phyloP scores from a whole-genome alignment of 2,113 vertebrate species.

The Taxidea taxus region DNA sequence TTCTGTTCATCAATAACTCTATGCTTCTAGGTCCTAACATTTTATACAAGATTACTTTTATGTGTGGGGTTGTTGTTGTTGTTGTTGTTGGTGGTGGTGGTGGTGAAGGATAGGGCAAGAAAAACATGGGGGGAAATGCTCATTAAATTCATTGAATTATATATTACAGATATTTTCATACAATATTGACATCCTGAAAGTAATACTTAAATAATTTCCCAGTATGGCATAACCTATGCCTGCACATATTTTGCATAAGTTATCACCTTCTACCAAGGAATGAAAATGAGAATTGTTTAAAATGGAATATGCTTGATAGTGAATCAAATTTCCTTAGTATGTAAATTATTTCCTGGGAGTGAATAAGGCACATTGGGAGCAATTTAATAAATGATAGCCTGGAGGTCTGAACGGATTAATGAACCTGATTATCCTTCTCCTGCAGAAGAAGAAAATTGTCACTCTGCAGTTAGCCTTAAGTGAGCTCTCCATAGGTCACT shows the following conservation, averaged over 20 bases:
- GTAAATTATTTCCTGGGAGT: constrained; percentile 77
- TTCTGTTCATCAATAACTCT: not conserved
- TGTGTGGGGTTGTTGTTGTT: not conserved
- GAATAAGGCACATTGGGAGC: constrained; percentile 71
- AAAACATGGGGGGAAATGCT: not conserved
- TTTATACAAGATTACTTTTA: not conserved
- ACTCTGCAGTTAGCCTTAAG: constrained; percentile 62
- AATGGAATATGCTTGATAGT: constrained; percentile 73
- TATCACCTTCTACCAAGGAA: constrained; percentile 67
- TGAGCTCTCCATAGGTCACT: constrained; percentile 59
- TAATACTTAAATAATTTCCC: constrained; percentile 66
- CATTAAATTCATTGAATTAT: constrained; percentile 43
- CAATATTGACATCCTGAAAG: constrained; percentile 49
- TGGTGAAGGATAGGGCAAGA: not conserved
- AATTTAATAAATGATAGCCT: constrained; percentile 79
- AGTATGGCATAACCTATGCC: constrained; percentile 60
- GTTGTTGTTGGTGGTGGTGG: not conserved
- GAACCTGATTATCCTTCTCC: constrained; percentile 70
- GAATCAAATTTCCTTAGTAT: constrained; percentile 68
- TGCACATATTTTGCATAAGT: constrained; percentile 72
- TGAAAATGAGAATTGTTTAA: constrained; percentile 76
- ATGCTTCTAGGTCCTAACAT: not conserved
- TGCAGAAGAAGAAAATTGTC: constrained; percentile 71
- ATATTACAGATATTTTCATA: constrained; percentile 41
- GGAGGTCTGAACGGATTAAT: constrained; percentile 76